Evolutionary conservation across 2,113 vertebrate genomes (phyloP).

Genomic region (Eudyptes chrysolophus): DNA sequence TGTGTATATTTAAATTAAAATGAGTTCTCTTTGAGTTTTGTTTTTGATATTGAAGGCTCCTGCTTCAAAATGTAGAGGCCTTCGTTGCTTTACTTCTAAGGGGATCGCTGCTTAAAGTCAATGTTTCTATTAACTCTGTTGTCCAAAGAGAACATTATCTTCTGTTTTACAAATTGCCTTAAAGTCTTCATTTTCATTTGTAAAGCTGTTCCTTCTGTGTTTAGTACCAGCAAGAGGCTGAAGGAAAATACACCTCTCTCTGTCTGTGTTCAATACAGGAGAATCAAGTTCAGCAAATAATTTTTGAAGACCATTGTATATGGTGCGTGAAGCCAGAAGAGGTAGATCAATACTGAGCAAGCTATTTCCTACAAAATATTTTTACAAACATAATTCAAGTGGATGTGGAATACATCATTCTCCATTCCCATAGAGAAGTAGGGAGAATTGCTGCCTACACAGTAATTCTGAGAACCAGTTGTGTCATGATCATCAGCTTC

Average conservation of each 20-base stretch:
- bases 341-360: neutral
- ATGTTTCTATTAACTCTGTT: neutral
- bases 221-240: neutral
- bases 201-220: neutral
- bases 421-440: neutral
- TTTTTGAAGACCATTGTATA: neutral
- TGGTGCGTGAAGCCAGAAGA: neutral
- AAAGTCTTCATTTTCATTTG: neutral
- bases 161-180: neutral
- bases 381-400: neutral
- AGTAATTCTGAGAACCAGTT: neutral
- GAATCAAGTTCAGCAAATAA: neutral
- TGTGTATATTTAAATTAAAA: neutral
- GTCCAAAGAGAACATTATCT: neutral
- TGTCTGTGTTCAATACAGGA: neutral
- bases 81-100: neutral
- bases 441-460: neutral
- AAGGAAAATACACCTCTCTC: neutral
- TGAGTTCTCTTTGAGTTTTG: neutral
- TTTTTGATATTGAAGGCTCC: neutral
- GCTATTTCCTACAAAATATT: neutral
- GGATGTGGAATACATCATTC: neutral
- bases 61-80: neutral
- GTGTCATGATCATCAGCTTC: neutral
- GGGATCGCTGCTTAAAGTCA: neutral